These are phyloP conservation scores for Lophius piscatorius DNA, from an alignment of 2,113 vertebrate genomes.

Conservation along the genomic window DNA sequence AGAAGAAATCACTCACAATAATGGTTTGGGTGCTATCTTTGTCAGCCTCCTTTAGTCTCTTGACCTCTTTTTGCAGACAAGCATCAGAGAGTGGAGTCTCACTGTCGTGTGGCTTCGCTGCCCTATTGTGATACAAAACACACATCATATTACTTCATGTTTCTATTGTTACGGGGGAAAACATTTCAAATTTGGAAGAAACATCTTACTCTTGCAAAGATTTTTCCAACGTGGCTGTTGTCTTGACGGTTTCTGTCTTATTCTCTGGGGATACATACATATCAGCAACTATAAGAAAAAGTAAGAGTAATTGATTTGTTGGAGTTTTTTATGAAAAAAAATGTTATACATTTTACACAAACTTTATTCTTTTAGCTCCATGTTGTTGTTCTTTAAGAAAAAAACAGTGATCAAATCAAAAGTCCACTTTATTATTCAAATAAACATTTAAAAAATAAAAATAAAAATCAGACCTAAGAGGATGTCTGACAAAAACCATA, in stretches of 20 bases:
- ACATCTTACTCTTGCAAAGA: constrained; percentile 54
- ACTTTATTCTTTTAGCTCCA: too few relatives aligned
- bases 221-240: constrained; percentile 18
- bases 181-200: constrained; percentile 18
- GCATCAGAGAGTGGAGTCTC: constrained; percentile 80
- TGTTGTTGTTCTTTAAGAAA: too few relatives aligned
- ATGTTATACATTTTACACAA: too few relatives aligned
- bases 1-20: constrained; percentile 82
- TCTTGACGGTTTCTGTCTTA: constrained; percentile 17
- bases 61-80: constrained; percentile 84
- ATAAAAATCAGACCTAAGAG: too few relatives aligned
- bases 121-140: constrained; percentile 46
- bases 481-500: neutral
- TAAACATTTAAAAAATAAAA: too few relatives aligned
- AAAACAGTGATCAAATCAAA: too few relatives aligned
- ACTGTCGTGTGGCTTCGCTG: constrained; percentile 49
- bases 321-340: neutral
- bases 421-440: too few relatives aligned
- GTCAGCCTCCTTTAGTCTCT: constrained; percentile 85
- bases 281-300: constrained; percentile 21
- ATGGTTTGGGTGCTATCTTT: constrained; percentile 87
- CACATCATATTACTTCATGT: constrained; percentile 19
- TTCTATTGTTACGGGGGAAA: neutral
- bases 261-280: constrained; percentile 25
- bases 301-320: too few relatives aligned